Evolutionary conservation across 2,113 vertebrate genomes (phyloP).

Genomic region (Rhinoptilus africanus): DNA sequence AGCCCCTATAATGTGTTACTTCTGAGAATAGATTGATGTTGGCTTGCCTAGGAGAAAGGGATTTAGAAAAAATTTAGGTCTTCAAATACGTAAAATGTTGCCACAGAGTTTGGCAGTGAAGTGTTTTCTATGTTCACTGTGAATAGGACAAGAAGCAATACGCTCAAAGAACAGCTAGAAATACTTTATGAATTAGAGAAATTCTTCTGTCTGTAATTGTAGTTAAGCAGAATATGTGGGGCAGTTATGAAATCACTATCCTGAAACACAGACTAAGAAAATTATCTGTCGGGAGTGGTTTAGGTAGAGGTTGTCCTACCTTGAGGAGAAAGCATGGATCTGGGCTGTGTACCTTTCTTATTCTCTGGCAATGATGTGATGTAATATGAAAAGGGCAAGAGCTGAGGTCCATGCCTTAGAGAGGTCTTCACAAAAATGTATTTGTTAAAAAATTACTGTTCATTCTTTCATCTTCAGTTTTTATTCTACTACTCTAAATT

Average conservation of each 20-base stretch:
- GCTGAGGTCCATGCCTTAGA: background rate
- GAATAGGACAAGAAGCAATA: background rate
- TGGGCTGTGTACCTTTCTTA: background rate
- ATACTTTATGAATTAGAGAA: background rate
- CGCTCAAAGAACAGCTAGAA: background rate
- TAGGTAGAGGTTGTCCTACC: background rate
- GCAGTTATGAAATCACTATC: background rate
- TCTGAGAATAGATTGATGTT: background rate
- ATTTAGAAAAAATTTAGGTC: background rate
- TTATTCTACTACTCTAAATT: background rate
- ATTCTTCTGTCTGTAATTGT: background rate
- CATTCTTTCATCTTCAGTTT: background rate
- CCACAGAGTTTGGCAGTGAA: background rate
- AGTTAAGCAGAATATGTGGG: background rate
- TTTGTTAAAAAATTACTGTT: background rate
- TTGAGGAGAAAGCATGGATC: background rate
- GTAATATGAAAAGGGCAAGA: background rate
- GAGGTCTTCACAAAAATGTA: background rate
- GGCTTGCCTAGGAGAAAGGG: background rate
- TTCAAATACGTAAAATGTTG: background rate
- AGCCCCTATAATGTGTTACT: background rate
- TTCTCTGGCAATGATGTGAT: background rate
- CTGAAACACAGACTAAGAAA: background rate
- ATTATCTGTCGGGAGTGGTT: background rate
- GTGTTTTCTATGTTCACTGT: background rate